Conservation (phyloP, 2,888 invertebrate genomes). For the Callinectes sapidus region DNA sequence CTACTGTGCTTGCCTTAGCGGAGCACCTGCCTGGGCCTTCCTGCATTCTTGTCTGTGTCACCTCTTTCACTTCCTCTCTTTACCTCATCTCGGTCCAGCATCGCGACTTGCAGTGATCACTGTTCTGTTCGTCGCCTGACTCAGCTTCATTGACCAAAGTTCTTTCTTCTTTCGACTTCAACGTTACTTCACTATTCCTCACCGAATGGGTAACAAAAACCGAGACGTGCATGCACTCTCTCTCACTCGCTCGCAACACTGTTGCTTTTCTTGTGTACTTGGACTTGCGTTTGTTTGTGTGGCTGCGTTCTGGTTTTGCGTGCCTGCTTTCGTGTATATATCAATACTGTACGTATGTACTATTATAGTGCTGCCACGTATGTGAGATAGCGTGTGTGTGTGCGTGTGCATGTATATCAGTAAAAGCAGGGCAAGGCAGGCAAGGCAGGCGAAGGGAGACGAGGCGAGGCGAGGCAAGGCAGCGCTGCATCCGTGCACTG, state of each 20-base stretch:
- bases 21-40: not conserved
- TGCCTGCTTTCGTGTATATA: not conserved
- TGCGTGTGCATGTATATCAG: not conserved
- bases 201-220: too few relatives aligned
- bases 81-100: not conserved
- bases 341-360: not conserved
- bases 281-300: not conserved
- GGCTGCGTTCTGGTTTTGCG: not conserved
- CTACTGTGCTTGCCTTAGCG: not conserved
- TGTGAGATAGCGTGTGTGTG: not conserved
- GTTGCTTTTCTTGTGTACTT: not conserved
- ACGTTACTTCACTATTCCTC: too few relatives aligned
- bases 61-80: not conserved
- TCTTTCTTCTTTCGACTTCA: not conserved
- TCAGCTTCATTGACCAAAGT: too few relatives aligned
- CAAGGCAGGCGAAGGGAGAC: not conserved
- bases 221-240: too few relatives aligned
- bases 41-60: not conserved
- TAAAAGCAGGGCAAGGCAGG: not conserved
- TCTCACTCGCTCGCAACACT: not conserved
- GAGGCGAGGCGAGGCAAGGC: not conserved
- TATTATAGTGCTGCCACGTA: not conserved
- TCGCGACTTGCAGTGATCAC: too few relatives aligned
- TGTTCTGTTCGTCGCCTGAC: too few relatives aligned
- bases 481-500: constrained; percentile 18